phyloP scores from a whole-genome alignment of 2,888 invertebrate genomes.

The Steromphala cineraria region DNA sequence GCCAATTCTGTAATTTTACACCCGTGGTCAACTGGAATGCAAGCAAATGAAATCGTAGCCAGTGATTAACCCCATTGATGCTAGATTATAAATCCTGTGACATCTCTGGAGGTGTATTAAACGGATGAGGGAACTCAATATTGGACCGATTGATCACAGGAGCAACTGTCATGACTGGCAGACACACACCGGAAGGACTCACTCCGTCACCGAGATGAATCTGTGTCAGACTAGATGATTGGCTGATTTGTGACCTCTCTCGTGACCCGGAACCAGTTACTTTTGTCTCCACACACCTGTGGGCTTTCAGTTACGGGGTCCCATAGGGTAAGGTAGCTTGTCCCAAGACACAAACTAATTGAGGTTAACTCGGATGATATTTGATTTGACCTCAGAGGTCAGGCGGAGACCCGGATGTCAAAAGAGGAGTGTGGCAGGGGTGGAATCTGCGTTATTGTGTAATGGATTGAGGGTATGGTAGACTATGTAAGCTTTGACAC shows the following conservation, averaged over 20 bases:
- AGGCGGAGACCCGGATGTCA: neutral
- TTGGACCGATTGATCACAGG: neutral
- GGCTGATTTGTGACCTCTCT: constrained; percentile 6
- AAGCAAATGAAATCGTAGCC: neutral
- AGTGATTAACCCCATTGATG: neutral
- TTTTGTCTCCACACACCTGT: neutral
- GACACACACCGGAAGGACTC: neutral
- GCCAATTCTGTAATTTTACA: neutral
- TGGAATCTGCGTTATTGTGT: neutral
- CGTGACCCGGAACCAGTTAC: neutral
- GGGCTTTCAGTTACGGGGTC: neutral
- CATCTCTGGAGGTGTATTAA: neutral
- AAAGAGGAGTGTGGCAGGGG: neutral
- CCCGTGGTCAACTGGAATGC: neutral
- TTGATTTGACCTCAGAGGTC: neutral
- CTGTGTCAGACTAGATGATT: neutral
- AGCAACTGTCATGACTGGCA: neutral
- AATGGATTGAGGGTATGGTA: neutral
- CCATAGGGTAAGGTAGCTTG: neutral
- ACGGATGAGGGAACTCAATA: neutral
- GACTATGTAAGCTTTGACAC: neutral
- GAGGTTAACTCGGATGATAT: neutral
- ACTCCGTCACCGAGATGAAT: neutral
- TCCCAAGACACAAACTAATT: constrained; percentile 10
- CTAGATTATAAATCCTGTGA: neutral